These are phyloP conservation scores for Seriola rivoliana DNA, from an alignment of 2,113 vertebrate genomes.

Conservation along the genomic window DNA sequence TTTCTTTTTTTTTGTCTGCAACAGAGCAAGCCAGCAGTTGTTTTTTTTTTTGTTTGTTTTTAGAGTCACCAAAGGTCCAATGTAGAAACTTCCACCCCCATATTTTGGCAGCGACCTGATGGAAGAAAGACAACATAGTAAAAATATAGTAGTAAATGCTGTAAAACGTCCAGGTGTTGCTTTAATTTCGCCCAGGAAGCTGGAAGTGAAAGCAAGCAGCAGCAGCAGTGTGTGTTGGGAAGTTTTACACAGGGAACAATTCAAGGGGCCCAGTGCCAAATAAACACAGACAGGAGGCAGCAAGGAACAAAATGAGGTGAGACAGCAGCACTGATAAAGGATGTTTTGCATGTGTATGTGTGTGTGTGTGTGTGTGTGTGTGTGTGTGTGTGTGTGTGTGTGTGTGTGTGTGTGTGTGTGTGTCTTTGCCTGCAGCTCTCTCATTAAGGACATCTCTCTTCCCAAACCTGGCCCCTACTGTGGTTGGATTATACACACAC, in stretches of 20 bases:
- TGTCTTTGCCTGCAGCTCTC: constrained; percentile 34
- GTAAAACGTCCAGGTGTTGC: constrained; percentile 65
- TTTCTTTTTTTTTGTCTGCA: not conserved
- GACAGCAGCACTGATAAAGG: constrained; percentile 55
- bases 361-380: constrained; percentile 17
- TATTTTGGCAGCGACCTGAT: constrained; percentile 29
- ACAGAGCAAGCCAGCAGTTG: not conserved
- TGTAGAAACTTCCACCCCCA: constrained; percentile 1
- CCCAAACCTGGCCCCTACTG: constrained; percentile 29
- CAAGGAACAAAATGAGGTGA: constrained; percentile 57
- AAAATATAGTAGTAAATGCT: constrained; percentile 39
- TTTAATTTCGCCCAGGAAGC: constrained; percentile 47
- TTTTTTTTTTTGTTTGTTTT: not conserved
- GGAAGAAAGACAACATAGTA: constrained; percentile 46
- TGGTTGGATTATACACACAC: not conserved
- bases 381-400: constrained; percentile 30
- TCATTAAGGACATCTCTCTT: constrained; percentile 57
- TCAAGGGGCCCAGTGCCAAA: constrained; percentile 47
- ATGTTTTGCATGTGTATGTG: constrained; percentile 39
- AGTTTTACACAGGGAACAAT: constrained; percentile 49
- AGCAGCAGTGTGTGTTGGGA: constrained; percentile 31
- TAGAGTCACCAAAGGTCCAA: constrained; percentile 16
- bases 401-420: constrained; percentile 23
- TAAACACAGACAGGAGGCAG: constrained; percentile 69
- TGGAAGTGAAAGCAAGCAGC: constrained; percentile 20